Percentiles rank a stretch among this genome's conserved stretches.
phyloP scores from a whole-genome alignment of 2,797 vertebrate species.

The Clarias pachynema region DNA sequence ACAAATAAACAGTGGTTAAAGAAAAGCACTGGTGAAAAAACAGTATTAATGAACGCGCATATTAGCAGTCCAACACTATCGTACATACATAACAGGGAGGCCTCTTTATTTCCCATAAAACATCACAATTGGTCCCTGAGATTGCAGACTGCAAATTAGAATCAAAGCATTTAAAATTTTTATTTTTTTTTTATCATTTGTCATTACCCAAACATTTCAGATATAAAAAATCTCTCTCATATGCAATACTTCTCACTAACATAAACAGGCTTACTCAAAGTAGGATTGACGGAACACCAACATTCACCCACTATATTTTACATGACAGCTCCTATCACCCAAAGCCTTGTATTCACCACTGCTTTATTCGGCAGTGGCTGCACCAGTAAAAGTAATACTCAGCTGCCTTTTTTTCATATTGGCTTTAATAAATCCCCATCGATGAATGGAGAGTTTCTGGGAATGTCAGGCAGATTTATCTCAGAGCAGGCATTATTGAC shows the following conservation, averaged over 20 bases:
- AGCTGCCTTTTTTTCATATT: conserved; percentile 57
- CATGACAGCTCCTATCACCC: conserved; percentile 4
- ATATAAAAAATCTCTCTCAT: background rate
- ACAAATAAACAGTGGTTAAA: background rate
- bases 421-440: conserved; percentile 69
- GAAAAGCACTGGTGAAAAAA: background rate
- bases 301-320: background rate
- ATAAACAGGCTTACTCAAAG: conserved; percentile 12
- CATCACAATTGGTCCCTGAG: background rate
- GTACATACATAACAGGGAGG: background rate
- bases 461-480: conserved; percentile 71
- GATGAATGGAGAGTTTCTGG: conserved; percentile 74
- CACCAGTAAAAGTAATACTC: conserved; percentile 41
- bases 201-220: background rate
- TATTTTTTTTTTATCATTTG: background rate
- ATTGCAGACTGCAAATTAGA: background rate
- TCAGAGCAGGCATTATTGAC: conserved; percentile 62
- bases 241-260: background rate
- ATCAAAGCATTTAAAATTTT: background rate
- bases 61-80: background rate
- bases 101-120: background rate
- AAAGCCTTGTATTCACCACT: background rate
- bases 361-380: background rate
- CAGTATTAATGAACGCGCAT: too few species aligned
- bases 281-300: conserved; percentile 5